Percentiles rank a stretch among this genome's conserved stretches.
Evolutionary conservation across 2,888 invertebrate species (phyloP).

Genomic region (Magallana nippona): DNA sequence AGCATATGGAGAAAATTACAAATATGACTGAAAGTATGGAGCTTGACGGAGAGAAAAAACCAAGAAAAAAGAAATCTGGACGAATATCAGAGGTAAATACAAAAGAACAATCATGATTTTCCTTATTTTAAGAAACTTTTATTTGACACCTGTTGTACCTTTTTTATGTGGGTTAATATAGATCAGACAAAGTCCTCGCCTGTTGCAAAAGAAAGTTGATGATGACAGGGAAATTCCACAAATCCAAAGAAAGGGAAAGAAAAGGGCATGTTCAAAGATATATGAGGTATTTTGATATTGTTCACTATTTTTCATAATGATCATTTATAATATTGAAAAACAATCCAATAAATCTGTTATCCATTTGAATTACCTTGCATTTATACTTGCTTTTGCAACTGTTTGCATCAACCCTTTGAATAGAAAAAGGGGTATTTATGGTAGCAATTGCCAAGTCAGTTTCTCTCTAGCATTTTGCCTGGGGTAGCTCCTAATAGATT

Average conservation of each 20-base stretch:
- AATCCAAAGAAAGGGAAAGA: slow-evolving; percentile 58
- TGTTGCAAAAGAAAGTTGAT: slow-evolving; percentile 36
- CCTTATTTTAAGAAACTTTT: background rate
- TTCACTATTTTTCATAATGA: background rate
- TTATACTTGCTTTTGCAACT: too few species aligned
- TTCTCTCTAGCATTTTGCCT: too few species aligned
- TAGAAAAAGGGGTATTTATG: too few species aligned
- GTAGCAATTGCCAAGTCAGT: too few species aligned
- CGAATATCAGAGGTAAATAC: background rate
- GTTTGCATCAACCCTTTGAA: too few species aligned
- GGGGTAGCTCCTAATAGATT: too few species aligned
- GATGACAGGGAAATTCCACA: slow-evolving; percentile 10
- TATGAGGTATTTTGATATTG: slow-evolving; percentile 56
- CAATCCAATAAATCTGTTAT: too few species aligned
- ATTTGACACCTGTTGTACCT: background rate
- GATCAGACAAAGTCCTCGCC: slow-evolving; percentile 49
- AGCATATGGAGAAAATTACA: slow-evolving; percentile 59
- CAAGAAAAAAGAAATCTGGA: slow-evolving; percentile 53
- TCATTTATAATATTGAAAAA: too few species aligned
- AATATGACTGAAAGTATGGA: slow-evolving; percentile 63
- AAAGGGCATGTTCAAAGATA: slow-evolving; percentile 69
- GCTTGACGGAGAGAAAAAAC: slow-evolving; percentile 56
- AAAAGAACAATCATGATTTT: background rate
- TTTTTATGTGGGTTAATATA: background rate
- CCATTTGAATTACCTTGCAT: too few species aligned